Evolutionary conservation across 2,797 vertebrate species (phyloP).

Genomic region (Scarus forsteni): DNA sequence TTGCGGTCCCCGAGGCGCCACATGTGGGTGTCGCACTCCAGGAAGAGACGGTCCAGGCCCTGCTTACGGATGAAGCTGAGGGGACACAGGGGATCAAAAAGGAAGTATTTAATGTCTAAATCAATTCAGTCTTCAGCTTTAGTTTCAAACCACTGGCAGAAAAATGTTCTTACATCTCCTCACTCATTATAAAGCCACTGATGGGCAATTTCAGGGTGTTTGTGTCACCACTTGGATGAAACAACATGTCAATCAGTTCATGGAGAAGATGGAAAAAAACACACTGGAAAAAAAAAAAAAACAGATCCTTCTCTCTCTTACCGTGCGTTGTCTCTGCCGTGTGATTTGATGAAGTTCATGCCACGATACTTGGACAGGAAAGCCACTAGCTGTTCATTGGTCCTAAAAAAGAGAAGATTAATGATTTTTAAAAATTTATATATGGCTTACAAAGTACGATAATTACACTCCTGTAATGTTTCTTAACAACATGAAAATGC

Average conservation of each 20-base stretch:
- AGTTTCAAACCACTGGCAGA: too few species aligned
- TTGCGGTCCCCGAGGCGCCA: conserved; percentile 96
- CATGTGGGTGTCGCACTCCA: conserved; percentile 97
- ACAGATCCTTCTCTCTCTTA: conserved; percentile 62
- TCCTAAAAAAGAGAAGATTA: conserved; percentile 82
- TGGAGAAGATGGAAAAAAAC: too few species aligned
- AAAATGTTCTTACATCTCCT: too few species aligned
- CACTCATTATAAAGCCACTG: too few species aligned
- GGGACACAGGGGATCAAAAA: background rate
- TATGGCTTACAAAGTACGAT: too few species aligned
- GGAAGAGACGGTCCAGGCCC: conserved; percentile 95
- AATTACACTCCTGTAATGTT: too few species aligned
- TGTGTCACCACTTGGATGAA: too few species aligned
- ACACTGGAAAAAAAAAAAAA: background rate
- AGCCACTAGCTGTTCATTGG: conserved; percentile 93
- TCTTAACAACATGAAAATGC: too few species aligned
- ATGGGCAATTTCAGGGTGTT: too few species aligned
- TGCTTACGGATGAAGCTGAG: conserved; percentile 96
- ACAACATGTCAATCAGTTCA: too few species aligned
- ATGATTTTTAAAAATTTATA: conserved; percentile 6
- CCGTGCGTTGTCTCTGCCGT: conserved; percentile 97
- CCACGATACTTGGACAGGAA: conserved; percentile 93
- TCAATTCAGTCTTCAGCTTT: too few species aligned
- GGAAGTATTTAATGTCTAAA: too few species aligned
- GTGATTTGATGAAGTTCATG: conserved; percentile 98